Conservation (phyloP, 2,797 vertebrate genomes). For the Poeciliopsis infans region DNA sequence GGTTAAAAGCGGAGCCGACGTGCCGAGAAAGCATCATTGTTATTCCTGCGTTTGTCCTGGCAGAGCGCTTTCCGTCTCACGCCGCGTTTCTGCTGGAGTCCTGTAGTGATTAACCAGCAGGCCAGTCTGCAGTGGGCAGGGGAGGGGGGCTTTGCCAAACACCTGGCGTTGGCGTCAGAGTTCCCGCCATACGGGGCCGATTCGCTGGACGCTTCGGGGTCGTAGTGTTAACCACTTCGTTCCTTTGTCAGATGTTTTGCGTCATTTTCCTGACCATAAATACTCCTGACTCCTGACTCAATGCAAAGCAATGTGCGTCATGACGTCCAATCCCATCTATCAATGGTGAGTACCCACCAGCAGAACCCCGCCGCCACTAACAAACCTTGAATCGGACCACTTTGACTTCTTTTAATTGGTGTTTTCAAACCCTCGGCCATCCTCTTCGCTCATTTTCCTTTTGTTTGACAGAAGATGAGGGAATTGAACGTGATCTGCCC, state of each 20-base stretch:
- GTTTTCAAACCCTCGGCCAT: slow-evolving; percentile 15
- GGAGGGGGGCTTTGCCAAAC: slow-evolving; percentile 44
- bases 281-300: no score
- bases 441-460: slow-evolving; percentile 22
- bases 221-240: no score
- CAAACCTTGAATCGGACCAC: slow-evolving; percentile 22
- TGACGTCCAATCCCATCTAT: no score
- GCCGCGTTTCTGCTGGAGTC: slow-evolving; percentile 26
- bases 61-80: slow-evolving; percentile 22
- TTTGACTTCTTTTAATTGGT: slow-evolving; percentile 29
- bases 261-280: no score
- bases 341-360: no score
- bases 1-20: slow-evolving; percentile 36
- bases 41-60: slow-evolving; percentile 25
- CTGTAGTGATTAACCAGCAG: slow-evolving; percentile 46
- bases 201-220: no score
- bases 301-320: no score
- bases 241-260: no score
- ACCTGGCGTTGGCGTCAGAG: slow-evolving; percentile 33
- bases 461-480: slow-evolving; percentile 18
- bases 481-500: slow-evolving; percentile 28
- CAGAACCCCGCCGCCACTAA: slow-evolving; percentile 15
- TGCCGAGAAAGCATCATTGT: slow-evolving; percentile 33
- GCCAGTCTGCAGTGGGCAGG: slow-evolving; percentile 40
- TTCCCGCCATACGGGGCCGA: not conserved